phyloP scores from a whole-genome alignment of 2,113 vertebrate genomes.

The Rhineura floridana region DNA sequence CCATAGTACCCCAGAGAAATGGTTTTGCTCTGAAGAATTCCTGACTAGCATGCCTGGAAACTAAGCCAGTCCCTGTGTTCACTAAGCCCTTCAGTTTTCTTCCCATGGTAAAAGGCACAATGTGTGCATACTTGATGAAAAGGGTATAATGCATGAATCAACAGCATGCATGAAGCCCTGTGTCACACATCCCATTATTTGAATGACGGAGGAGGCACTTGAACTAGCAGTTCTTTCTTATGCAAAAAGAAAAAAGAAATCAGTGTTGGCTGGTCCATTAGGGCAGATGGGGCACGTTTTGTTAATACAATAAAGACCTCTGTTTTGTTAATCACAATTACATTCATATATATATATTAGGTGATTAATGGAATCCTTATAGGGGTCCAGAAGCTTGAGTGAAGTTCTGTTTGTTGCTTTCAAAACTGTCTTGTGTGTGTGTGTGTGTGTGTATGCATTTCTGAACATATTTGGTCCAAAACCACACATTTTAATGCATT shows the following conservation, averaged over 20 bases:
- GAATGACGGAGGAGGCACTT: neutral
- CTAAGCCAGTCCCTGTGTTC: neutral
- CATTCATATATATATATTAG: too few relatives aligned
- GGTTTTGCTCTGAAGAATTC: conserved; percentile 43
- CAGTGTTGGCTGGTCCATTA: neutral
- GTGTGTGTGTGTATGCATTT: too few relatives aligned
- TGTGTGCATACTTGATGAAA: neutral
- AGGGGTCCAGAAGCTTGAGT: too few relatives aligned
- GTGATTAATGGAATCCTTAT: too few relatives aligned
- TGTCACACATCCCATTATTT: neutral
- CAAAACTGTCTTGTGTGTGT: too few relatives aligned
- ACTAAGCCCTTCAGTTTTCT: neutral
- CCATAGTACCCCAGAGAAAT: conserved; percentile 21
- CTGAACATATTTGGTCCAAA: neutral
- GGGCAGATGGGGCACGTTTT: too few relatives aligned
- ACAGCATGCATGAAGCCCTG: neutral
- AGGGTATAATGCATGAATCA: too few relatives aligned
- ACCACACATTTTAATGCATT: neutral
- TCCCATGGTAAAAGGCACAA: neutral
- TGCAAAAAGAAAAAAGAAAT: neutral
- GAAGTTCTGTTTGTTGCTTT: too few relatives aligned
- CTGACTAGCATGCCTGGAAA: conserved; percentile 42
- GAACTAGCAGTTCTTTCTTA: too few relatives aligned
- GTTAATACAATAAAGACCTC: too few relatives aligned
- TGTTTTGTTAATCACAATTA: too few relatives aligned